Conservation (phyloP, 2,113 vertebrate genomes). For the Crocuta crocuta region DNA sequence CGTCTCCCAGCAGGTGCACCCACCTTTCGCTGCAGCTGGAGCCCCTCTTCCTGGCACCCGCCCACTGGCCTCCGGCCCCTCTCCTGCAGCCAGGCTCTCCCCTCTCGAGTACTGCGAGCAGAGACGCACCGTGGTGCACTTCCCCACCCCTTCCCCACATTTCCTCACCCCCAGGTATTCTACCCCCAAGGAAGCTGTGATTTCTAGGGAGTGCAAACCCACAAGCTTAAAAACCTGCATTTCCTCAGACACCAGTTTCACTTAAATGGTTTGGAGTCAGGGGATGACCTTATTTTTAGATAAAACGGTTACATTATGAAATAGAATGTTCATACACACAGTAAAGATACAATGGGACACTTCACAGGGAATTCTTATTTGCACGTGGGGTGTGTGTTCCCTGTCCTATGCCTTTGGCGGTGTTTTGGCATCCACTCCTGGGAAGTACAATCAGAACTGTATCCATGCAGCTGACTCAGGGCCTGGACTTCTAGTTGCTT, state of each 20-base stretch:
- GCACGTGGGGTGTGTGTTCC: not conserved
- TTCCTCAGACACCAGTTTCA: slow-evolving; percentile 25
- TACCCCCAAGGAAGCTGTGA: not conserved
- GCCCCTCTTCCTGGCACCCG: not conserved
- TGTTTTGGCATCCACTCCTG: not conserved
- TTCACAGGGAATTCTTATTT: not conserved
- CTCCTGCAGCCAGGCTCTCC: not conserved
- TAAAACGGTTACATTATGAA: not conserved
- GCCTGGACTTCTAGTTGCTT: not conserved
- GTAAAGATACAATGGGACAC: not conserved
- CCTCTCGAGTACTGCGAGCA: not conserved
- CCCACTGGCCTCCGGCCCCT: not conserved
- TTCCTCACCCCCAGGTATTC: not conserved
- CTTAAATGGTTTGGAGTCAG: slow-evolving; percentile 27
- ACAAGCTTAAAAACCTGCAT: not conserved
- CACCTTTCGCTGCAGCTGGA: not conserved
- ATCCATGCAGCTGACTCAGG: not conserved
- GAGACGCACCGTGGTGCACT: not conserved
- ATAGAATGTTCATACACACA: not conserved
- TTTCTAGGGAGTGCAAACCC: not conserved
- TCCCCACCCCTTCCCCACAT: not conserved
- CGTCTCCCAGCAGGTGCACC: not conserved
- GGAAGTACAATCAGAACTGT: not conserved
- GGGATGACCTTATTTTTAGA: slow-evolving; percentile 14
- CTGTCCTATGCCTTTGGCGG: not conserved